Percentiles rank a stretch among this genome's conserved stretches.
Evolutionary conservation across 2,888 invertebrate species (phyloP).

Genomic region (Hirtodrosophila cameraria): DNA sequence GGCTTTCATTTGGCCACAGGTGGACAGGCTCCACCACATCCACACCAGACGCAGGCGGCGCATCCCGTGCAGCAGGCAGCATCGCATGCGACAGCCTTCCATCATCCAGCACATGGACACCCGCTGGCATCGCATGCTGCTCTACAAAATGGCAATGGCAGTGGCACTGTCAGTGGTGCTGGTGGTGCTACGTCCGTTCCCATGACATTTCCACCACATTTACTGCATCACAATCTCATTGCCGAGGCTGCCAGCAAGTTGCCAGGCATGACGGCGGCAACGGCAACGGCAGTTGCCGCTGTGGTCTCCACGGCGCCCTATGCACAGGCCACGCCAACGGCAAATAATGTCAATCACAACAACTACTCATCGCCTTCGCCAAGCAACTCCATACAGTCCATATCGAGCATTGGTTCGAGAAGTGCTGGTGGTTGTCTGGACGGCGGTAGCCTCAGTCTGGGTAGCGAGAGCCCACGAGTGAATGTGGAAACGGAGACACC

Average conservation of each 20-base stretch:
- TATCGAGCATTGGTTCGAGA: conserved; percentile 82
- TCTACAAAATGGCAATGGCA: conserved; percentile 23
- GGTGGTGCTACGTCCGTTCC: conserved; percentile 49
- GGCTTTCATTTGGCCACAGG: conserved; percentile 63
- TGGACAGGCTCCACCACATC: conserved; percentile 37
- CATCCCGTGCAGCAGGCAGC: conserved; percentile 56
- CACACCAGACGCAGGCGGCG: conserved; percentile 60
- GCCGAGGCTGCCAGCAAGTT: conserved; percentile 82
- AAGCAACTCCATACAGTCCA: conserved; percentile 83
- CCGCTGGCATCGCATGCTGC: conserved; percentile 56
- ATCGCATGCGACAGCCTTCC: conserved; percentile 57
- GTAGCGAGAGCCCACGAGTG: conserved; percentile 82
- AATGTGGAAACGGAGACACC: conserved; percentile 83
- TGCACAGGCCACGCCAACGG: conserved; percentile 46
- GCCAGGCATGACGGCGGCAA: conserved; percentile 70
- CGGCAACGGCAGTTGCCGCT: conserved; percentile 60
- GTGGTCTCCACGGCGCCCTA: conserved; percentile 67
- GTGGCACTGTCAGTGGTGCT: conserved; percentile 8
- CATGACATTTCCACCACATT: conserved; percentile 80
- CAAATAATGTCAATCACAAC: conserved; percentile 57
- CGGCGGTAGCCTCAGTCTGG: conserved; percentile 77
- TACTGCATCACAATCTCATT: conserved; percentile 82
- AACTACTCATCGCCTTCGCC: conserved; percentile 83
- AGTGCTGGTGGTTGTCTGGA: conserved; percentile 33
- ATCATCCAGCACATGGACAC: conserved; percentile 73